A percentile compares a stretch with the other conserved stretches of the same genome.
Conservation (phyloP, 2,888 invertebrate genomes). For the Micropterix aruncella region DNA sequence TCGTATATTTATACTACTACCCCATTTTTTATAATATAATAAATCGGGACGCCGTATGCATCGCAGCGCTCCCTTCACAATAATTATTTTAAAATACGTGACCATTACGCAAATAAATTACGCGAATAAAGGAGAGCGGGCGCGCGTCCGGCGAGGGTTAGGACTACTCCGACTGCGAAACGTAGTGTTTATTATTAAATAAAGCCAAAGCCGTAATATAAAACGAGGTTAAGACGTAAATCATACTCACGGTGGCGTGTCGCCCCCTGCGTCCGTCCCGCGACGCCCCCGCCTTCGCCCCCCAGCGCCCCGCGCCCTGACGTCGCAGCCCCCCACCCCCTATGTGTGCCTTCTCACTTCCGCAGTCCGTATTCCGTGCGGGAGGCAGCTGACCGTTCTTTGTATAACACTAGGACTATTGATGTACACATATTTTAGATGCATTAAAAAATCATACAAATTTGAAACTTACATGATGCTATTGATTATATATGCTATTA, state of each 20-base stretch:
- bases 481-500: no score
- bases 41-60: slow-evolving; percentile 12
- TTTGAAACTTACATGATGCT: no score
- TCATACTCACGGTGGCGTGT: slow-evolving; percentile 25
- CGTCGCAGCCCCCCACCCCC: slow-evolving; percentile 5
- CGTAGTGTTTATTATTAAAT: slow-evolving; percentile 36
- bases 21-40: no score
- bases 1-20: no score
- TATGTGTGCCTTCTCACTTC: not conserved
- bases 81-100: not conserved
- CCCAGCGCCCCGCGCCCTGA: slow-evolving; percentile 5
- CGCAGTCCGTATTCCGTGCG: not conserved
- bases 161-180: slow-evolving; percentile 32
- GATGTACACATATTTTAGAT: no score
- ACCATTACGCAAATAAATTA: not conserved
- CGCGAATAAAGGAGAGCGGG: slow-evolving; percentile 12
- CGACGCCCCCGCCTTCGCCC: slow-evolving; percentile 3
- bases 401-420: no score
- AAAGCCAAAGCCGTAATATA: slow-evolving; percentile 50
- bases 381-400: not conserved
- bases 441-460: no score
- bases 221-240: slow-evolving; percentile 43
- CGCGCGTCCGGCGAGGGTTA: slow-evolving; percentile 23
- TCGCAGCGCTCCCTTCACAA: slow-evolving; percentile 4
- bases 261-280: slow-evolving; percentile 13